A percentile compares a stretch with the other conserved stretches of the same genome.
Evolutionary conservation across 2,888 invertebrate species (phyloP).

Genomic region (Acrobasis suavella): DNA sequence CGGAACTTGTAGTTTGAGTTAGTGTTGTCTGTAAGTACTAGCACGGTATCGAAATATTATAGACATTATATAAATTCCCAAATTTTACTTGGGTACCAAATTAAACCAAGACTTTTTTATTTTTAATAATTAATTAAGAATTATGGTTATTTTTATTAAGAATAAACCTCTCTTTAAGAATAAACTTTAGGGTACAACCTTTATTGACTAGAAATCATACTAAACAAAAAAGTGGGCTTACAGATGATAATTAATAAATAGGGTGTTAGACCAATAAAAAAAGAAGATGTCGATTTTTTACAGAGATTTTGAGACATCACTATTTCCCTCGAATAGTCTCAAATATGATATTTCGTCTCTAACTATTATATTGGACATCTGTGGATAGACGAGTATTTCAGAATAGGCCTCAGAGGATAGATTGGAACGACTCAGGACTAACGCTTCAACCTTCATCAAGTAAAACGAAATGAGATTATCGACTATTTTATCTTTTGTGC

Average conservation of each 20-base stretch:
- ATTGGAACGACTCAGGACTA: slow-evolving; percentile 13
- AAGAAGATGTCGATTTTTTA: background rate
- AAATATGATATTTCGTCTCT: background rate
- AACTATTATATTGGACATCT: slow-evolving; percentile 8
- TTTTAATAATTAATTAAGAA: no score
- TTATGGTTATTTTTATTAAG: no score
- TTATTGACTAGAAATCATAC: no score
- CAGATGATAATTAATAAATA: no score
- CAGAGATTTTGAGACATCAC: background rate
- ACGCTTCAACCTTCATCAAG: slow-evolving; percentile 14
- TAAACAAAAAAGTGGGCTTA: no score
- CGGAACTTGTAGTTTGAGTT: background rate
- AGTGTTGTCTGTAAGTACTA: background rate
- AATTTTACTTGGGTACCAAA: no score
- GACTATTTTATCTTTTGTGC: slow-evolving; percentile 10
- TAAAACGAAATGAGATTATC: slow-evolving; percentile 18
- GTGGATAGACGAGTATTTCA: slow-evolving; percentile 4
- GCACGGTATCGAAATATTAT: background rate
- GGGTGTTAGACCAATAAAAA: background rate
- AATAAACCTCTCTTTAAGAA: no score
- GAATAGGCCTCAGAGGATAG: slow-evolving; percentile 14
- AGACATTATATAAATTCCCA: no score
- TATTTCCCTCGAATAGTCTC: background rate
- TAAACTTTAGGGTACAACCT: no score
- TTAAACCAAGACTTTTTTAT: no score